Percentiles rank a stretch among this genome's conserved stretches.
These are phyloP conservation scores for Teleogryllus oceanicus DNA, from an alignment of 2,888 invertebrate species.

Conservation along the genomic window DNA sequence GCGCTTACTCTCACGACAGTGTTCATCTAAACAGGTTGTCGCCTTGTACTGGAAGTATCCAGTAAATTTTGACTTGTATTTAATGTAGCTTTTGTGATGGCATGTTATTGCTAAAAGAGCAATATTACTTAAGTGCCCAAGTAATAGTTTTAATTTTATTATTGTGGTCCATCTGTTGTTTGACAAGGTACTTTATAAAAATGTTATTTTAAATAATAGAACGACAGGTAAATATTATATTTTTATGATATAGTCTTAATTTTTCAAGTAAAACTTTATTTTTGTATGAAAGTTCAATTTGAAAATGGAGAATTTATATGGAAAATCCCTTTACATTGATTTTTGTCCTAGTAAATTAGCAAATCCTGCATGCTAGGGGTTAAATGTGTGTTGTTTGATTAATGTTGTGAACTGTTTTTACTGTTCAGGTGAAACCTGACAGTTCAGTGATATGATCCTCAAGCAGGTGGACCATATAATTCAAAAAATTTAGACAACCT, in stretches of 20 bases:
- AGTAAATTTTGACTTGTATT: not conserved
- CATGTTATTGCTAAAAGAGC: too few relatives aligned
- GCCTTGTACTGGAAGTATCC: not conserved
- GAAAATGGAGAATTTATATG: constrained; percentile 2
- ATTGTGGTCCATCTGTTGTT: constrained; percentile 18
- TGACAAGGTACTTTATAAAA: constrained; percentile 3
- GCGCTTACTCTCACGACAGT: not conserved
- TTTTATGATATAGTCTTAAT: constrained; percentile 18
- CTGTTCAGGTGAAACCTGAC: not conserved
- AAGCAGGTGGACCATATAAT: constrained; percentile 5
- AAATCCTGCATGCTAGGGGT: not conserved
- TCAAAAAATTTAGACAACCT: not conserved
- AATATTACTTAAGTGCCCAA: too few relatives aligned
- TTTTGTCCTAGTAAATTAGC: not conserved
- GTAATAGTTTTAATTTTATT: not conserved
- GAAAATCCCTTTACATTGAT: not conserved
- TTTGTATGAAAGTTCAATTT: not conserved
- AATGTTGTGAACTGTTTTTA: not conserved
- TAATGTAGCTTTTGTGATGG: too few relatives aligned
- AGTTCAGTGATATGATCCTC: not conserved
- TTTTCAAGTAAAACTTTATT: constrained; percentile 7
- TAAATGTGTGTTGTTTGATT: not conserved
- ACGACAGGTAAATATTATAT: constrained; percentile 3
- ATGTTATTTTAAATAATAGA: too few relatives aligned
- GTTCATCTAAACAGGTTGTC: not conserved